phyloP scores from a whole-genome alignment of 2,888 invertebrate species.

The Philereme transversata region DNA sequence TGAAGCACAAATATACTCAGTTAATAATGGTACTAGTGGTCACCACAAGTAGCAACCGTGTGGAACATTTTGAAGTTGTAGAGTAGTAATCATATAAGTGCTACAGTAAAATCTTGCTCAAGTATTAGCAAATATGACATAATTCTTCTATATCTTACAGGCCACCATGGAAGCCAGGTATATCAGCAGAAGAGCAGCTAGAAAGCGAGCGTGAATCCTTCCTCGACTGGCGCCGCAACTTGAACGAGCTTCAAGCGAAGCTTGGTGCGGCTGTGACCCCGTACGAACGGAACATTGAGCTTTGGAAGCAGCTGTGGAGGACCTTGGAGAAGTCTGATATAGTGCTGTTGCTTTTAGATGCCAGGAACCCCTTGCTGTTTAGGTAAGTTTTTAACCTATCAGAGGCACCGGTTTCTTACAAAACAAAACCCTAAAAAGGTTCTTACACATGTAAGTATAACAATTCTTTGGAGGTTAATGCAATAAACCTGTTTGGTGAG shows the following conservation, averaged over 20 bases:
- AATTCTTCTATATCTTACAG: slow-evolving; percentile 68
- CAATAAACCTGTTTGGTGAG: too few species aligned
- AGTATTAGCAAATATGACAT: too few species aligned
- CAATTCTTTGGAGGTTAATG: too few species aligned
- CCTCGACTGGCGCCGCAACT: slow-evolving; percentile 93
- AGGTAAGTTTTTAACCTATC: slow-evolving; percentile 51
- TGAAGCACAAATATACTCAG: too few species aligned
- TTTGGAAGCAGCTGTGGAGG: slow-evolving; percentile 99
- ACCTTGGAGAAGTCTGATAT: slow-evolving; percentile 98
- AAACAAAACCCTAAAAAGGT: too few species aligned
- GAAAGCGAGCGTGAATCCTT: slow-evolving; percentile 92
- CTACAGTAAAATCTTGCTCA: too few species aligned
- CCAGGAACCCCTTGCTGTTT: slow-evolving; percentile 96
- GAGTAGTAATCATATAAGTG: too few species aligned
- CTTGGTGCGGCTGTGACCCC: slow-evolving; percentile 95
- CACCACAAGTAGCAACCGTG: too few species aligned
- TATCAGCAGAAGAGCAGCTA: slow-evolving; percentile 91
- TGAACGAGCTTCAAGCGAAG: slow-evolving; percentile 90
- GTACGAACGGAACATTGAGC: slow-evolving; percentile 98
- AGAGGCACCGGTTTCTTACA: too few species aligned
- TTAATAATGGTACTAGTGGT: too few species aligned
- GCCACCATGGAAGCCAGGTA: slow-evolving; percentile 91
- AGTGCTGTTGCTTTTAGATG: slow-evolving; percentile 97
- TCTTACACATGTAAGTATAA: too few species aligned
- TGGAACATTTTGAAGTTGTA: too few species aligned